Base-by-base conservation (phyloP, 2,113 vertebrate species). In the Colistium nudipinnis region DNA sequence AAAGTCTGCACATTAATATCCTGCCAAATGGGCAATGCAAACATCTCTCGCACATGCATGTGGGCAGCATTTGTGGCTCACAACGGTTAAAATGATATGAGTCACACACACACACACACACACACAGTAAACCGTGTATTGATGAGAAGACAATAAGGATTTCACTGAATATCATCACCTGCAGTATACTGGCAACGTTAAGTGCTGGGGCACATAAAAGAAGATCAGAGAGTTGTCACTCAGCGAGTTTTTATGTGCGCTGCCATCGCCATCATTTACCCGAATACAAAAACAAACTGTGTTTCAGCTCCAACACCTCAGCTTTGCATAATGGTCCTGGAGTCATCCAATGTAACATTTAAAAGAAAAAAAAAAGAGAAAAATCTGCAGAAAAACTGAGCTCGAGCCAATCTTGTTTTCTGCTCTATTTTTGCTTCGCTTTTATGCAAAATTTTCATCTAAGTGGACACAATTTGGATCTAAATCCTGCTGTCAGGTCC, bases 361-460 rank as follows among this genome's bases (percentile, higher is more conserved):
- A 13, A 20, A 14, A n/a, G 7, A 48, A 35, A 31, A 22, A 54
- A 17, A 28, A 22, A n/a, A n/a, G n/a, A n/a, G n/a, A n/a, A n/a
- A n/a, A n/a, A n/a, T n/a, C n/a, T n/a, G n/a, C n/a, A n/a, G n/a
- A n/a, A n/a, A n/a, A n/a, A n/a, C n/a, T n/a, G n/a, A n/a, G n/a
- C n/a, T n/a, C n/a, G n/a, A n/a, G n/a, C n/a, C n/a, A n/a, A 36
- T 69, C 62, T 49, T 1, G 61, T 47, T 76, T 13, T n/a, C 7
- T 24, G 7, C 10, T 41, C 19, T 60, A 2, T 20, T 44, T 3
- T 4, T 19, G 12, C 6, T 60, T 55, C 49, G 24, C 3, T 62
- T 43, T 56, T 43, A 12, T 39, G 36, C 17, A 51, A 80, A 66
- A 9, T 19, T 4, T 43, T 71, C 57, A 49, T 79, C 57, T 25